These are phyloP conservation scores for Camelus bactrianus DNA, from an alignment of 2,113 vertebrate species.

Conservation along the genomic window DNA sequence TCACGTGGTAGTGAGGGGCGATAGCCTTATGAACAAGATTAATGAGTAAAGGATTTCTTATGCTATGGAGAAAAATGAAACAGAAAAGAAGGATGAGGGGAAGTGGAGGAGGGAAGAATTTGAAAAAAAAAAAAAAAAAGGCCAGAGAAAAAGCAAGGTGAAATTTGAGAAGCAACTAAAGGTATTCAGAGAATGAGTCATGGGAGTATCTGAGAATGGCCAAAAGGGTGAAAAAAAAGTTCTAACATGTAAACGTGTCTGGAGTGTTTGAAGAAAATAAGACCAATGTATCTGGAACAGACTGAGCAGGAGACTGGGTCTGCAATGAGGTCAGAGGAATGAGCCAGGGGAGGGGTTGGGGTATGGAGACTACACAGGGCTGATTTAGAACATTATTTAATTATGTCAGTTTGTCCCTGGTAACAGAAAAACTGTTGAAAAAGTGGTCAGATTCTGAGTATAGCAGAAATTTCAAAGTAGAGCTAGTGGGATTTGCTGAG, in stretches of 20 bases:
- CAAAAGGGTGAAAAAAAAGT: not conserved
- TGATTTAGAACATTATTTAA: too few species aligned
- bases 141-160: not conserved
- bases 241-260: not conserved
- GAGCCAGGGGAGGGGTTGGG: not conserved
- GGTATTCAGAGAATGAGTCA: not conserved
- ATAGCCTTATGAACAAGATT: not conserved
- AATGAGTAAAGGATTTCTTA: not conserved
- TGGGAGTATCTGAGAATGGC: not conserved
- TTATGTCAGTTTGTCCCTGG: too few species aligned
- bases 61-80: not conserved
- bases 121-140: not conserved
- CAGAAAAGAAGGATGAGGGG: not conserved
- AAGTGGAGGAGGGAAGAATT: not conserved
- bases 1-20: not conserved
- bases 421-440: not conserved
- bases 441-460: not conserved
- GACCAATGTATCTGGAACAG: not conserved
- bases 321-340: not conserved
- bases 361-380: not conserved
- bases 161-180: not conserved
- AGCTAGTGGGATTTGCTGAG: not conserved
- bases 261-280: not conserved
- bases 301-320: not conserved
- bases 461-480: not conserved